Conservation (phyloP, 2,797 vertebrate genomes). For the Cyprinella venusta region DNA sequence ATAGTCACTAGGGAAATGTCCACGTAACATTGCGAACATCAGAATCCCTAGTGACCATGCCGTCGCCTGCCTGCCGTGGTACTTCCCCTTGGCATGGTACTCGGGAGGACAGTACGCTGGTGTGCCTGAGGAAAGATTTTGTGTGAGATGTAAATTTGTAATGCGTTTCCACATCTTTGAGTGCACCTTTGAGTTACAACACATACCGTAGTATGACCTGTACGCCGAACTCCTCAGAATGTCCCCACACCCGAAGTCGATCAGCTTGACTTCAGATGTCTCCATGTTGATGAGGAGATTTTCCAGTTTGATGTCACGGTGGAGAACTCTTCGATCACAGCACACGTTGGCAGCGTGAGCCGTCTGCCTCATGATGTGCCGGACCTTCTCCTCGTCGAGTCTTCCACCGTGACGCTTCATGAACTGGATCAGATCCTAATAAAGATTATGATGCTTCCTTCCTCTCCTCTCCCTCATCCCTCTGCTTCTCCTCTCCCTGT, state of each 20-base stretch:
- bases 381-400: too few relatives aligned
- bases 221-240: background rate
- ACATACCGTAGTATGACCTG: background rate
- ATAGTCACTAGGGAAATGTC: background rate
- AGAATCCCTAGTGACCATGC: background rate
- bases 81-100: background rate
- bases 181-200: background rate
- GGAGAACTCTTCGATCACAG: background rate
- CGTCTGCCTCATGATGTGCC: too few relatives aligned
- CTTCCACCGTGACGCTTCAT: too few relatives aligned
- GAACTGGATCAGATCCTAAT: too few relatives aligned
- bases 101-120: background rate
- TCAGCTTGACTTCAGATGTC: constrained; percentile 16
- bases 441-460: too few relatives aligned
- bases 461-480: background rate
- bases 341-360: background rate
- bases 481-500: background rate
- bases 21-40: background rate
- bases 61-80: background rate
- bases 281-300: background rate
- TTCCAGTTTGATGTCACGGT: background rate
- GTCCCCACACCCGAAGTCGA: constrained; percentile 33
- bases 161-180: background rate
- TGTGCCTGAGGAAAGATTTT: constrained; percentile 7
- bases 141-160: background rate